Percentiles rank a stretch among this genome's conserved stretches.
These are phyloP conservation scores for Cheilosia scutellata DNA, from an alignment of 2,888 invertebrate species.

Conservation along the genomic window DNA sequence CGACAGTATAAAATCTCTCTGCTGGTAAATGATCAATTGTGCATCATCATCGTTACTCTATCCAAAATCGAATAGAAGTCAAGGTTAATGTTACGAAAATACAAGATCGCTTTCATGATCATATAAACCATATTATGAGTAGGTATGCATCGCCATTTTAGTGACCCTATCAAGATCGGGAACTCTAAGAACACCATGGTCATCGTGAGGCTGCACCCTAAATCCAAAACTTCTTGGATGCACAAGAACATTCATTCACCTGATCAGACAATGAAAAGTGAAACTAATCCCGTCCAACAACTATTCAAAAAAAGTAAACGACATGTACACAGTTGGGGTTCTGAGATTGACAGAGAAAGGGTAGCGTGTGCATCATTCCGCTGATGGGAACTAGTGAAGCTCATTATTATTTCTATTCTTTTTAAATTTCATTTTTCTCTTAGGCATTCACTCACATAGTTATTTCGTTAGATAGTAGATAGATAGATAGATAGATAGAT, in stretches of 20 bases:
- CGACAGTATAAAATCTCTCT: too few relatives aligned
- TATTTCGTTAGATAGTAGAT: constrained; percentile 3
- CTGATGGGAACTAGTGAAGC: constrained; percentile 8
- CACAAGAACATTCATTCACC: not conserved
- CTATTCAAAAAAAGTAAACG: not conserved
- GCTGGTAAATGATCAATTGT: too few relatives aligned
- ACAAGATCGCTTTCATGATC: too few relatives aligned
- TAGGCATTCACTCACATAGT: not conserved
- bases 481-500: constrained; percentile 2
- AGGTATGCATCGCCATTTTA: too few relatives aligned
- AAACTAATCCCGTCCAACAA: constrained; percentile 10
- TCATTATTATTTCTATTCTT: constrained; percentile 1
- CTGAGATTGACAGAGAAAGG: constrained; percentile 41
- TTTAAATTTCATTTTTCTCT: constrained; percentile 41
- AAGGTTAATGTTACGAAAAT: too few relatives aligned
- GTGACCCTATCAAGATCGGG: too few relatives aligned
- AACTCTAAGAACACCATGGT: not conserved
- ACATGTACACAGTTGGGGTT: not conserved
- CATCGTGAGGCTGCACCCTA: not conserved
- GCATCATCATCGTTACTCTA: too few relatives aligned
- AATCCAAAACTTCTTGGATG: not conserved
- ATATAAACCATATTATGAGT: too few relatives aligned
- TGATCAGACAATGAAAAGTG: constrained; percentile 41
- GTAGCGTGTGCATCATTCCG: constrained; percentile 30
- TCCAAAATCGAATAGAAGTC: too few relatives aligned